Evolutionary conservation across 2,113 vertebrate genomes (phyloP), one percentile per base, ranked within the genome.

Genomic region (Amphilophus citrinellus): DNA sequence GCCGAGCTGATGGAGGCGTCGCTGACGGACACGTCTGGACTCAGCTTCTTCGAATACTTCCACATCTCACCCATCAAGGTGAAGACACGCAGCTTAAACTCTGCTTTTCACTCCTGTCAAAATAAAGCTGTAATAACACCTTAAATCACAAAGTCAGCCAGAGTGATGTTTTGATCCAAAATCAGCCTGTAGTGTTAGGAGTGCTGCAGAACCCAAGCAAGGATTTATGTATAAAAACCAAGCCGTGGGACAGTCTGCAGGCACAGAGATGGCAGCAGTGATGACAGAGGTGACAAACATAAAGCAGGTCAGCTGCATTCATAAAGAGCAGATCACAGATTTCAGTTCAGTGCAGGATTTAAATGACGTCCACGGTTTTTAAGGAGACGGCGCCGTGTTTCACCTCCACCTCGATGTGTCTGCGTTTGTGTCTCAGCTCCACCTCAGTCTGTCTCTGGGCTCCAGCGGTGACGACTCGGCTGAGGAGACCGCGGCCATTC

Each of bases 11-110:
- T 97, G 96, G 97, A 98, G 85, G 95, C 96, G 1, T 98, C 98
- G 1, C 91, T 97, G 77, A 97, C 95, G 1, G 98, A 99, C 53
- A 79, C 95, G 2, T 97, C 98, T 4, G 91, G 96, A 77, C 96
- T 98, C 62, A 98, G 96, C 94, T 99, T 99, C 96, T 99, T 99
- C 50, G 97, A 99, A 84, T 97, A 98, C 85, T 99, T 99, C 88
- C 98, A 99, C 92, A 99, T 99, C 94, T 99, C 98, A 47, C 98
- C 98, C 84, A 92, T 99, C 89, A 99, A 99, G 96, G 98, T 98
- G 68, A 35, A 73, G 68, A n/a, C 6, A 3, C 66, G 30, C 66
- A 73, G 44, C 7, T 17, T 71, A 15, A 71, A 8, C 42, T 32
- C 42, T 71, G 15, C 22, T 68, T 27, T 47, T 47, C 65, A 2